Conservation (phyloP, 2,888 invertebrate genomes). For the Caenorhabditis japonica region DNA sequence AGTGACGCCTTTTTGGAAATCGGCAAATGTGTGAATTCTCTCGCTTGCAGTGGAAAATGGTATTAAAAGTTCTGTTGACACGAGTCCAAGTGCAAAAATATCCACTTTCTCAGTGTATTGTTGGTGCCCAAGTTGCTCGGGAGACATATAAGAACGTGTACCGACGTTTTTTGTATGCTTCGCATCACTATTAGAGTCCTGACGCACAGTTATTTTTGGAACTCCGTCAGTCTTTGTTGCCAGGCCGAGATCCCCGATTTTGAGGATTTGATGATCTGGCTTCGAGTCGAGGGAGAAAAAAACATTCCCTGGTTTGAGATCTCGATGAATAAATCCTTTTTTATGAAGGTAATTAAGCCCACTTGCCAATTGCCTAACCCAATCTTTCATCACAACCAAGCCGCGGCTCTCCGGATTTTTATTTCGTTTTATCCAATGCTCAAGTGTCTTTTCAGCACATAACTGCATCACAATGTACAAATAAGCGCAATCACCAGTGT, state of each 20-base stretch:
- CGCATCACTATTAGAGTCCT: slow-evolving; percentile 15
- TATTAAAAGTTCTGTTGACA: slow-evolving; percentile 91
- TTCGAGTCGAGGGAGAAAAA: slow-evolving; percentile 91
- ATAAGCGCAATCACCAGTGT: slow-evolving; percentile 35
- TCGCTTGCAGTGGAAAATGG: slow-evolving; percentile 94
- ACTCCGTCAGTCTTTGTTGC: slow-evolving; percentile 82
- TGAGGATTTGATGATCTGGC: slow-evolving; percentile 80
- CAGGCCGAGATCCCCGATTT: slow-evolving; percentile 98
- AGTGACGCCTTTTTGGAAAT: slow-evolving; percentile 44
- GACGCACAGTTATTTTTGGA: slow-evolving; percentile 10
- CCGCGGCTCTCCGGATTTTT: slow-evolving; percentile 49
- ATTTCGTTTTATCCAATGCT: slow-evolving; percentile 85
- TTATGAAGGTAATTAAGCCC: slow-evolving; percentile 96
- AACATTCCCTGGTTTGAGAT: slow-evolving; percentile 85
- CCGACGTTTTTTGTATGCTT: slow-evolving; percentile 82
- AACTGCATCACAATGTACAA: slow-evolving; percentile 61
- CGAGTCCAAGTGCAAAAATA: slow-evolving; percentile 82
- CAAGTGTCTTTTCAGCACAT: slow-evolving; percentile 82
- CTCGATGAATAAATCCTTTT: slow-evolving; percentile 88
- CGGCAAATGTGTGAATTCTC: slow-evolving; percentile 78
- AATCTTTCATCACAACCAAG: slow-evolving; percentile 49
- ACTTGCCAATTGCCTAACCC: slow-evolving; percentile 89
- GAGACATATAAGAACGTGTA: slow-evolving; percentile 97
- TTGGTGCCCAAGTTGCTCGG: slow-evolving; percentile 84
- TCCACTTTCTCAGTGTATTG: slow-evolving; percentile 80